Conservation (phyloP, 2,113 vertebrate species). For the Glaucidium brasilianum region DNA sequence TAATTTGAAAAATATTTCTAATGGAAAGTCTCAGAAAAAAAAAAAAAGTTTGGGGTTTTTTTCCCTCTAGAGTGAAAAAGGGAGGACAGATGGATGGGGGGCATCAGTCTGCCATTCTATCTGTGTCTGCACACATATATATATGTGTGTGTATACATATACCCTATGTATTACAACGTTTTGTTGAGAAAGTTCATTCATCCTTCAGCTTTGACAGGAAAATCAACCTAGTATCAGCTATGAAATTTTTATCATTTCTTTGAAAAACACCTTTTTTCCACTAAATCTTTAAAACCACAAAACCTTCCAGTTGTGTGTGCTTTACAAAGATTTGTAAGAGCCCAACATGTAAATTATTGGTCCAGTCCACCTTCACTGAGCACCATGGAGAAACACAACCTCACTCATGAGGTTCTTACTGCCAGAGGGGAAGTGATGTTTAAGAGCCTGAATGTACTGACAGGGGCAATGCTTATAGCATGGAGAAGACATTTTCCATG, state of each 20-base stretch:
- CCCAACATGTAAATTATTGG: background rate
- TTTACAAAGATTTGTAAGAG: background rate
- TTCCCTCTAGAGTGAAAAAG: rapidly evolving
- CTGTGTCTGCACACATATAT: background rate
- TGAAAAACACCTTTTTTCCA: background rate
- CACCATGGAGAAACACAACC: background rate
- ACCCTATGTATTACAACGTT: background rate
- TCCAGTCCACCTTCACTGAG: background rate
- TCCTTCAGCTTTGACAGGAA: background rate
- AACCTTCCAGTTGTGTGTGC: background rate
- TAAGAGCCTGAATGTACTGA: background rate
- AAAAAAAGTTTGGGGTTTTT: rapidly evolving
- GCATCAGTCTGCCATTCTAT: background rate
- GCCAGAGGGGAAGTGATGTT: background rate
- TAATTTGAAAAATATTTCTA: background rate
- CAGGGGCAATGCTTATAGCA: background rate
- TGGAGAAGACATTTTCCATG: background rate
- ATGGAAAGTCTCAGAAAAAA: background rate
- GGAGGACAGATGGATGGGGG: background rate
- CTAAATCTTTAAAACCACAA: background rate
- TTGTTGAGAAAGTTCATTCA: background rate
- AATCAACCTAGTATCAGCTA: background rate
- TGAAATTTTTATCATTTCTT: background rate
- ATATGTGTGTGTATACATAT: background rate
- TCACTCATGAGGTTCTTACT: background rate